Conservation (phyloP, 1,140 invertebrate genomes). For the Pseudomyrmex pallidus region DNA sequence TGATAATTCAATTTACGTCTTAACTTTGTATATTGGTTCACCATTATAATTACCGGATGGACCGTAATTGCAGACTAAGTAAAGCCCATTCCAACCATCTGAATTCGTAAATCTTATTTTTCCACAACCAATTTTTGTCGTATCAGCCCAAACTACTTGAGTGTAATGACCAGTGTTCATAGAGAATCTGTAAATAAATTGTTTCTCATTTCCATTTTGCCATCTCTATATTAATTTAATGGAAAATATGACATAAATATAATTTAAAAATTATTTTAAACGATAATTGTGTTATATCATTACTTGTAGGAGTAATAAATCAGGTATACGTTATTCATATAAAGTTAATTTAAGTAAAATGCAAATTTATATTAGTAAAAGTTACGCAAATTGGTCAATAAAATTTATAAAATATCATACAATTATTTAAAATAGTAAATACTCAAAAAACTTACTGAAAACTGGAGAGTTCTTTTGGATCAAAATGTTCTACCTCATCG, state of each 20-base stretch:
- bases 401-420: too few species aligned
- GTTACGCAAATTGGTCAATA: background rate
- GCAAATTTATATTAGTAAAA: background rate
- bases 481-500: conserved; percentile 54
- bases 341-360: background rate
- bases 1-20: background rate
- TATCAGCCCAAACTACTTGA: conserved; percentile 77
- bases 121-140: conserved; percentile 80
- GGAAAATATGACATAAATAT: background rate
- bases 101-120: conserved; percentile 50
- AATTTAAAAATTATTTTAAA: background rate
- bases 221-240: background rate
- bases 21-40: conserved; percentile 53
- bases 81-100: conserved; percentile 35
- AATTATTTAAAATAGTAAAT: background rate
- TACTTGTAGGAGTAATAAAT: too few species aligned
- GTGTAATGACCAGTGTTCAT: conserved; percentile 44
- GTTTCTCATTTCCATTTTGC: too few species aligned
- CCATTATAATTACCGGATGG: conserved; percentile 78
- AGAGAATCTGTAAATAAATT: conserved; percentile 5
- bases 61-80: conserved; percentile 83
- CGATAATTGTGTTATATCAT: too few species aligned
- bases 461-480: background rate
- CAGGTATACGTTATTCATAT: background rate
- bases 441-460: conserved; percentile 34